Conservation (phyloP, 2,797 vertebrate species). For the Garrulus glandarius region DNA sequence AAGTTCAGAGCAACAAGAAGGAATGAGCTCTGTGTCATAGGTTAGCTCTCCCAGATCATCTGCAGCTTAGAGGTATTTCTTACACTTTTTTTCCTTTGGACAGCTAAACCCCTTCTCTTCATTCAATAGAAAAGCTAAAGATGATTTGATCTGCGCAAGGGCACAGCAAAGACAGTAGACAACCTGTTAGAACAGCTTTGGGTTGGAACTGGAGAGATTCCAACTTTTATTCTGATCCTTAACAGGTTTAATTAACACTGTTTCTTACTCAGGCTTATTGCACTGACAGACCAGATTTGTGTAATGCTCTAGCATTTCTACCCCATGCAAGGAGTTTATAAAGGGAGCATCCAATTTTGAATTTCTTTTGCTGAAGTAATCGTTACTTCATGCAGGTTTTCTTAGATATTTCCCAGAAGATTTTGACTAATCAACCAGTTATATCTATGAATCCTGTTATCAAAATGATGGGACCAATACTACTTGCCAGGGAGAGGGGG, state of each 20-base stretch:
- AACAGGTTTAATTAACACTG: neutral
- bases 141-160: constrained; percentile 4
- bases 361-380: neutral
- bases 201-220: neutral
- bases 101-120: neutral
- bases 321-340: neutral
- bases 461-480: neutral
- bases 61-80: constrained; percentile 20
- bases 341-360: neutral
- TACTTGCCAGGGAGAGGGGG: fast-evolving
- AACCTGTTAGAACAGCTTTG: neutral
- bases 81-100: neutral
- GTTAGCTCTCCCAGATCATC: constrained; percentile 1
- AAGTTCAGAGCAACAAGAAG: neutral
- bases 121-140: neutral
- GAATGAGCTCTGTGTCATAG: neutral
- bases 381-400: neutral
- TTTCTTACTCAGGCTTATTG: neutral
- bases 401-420: neutral
- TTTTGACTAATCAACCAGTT: neutral
- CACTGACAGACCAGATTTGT: neutral
- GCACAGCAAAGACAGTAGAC: neutral
- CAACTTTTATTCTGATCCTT: neutral
- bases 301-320: neutral
- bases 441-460: neutral